These are phyloP conservation scores for Orestias chungarensis DNA, from an alignment of 2,797 vertebrate species.

Conservation along the genomic window DNA sequence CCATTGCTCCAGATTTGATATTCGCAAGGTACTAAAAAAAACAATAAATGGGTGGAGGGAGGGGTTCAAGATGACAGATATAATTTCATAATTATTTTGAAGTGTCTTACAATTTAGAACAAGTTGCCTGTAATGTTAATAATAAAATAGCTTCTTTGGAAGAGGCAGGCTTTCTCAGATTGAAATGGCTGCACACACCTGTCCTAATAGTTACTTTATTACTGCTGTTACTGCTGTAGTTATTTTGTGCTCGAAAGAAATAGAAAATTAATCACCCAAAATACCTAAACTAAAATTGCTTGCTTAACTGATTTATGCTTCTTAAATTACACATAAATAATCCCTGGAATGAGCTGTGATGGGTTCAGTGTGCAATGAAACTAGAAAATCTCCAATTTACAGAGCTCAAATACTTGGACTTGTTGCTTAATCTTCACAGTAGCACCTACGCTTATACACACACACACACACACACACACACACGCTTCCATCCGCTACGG, in stretches of 20 bases:
- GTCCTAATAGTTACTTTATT: slow-evolving; percentile 40
- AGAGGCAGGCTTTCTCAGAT: slow-evolving; percentile 8
- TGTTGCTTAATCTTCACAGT: slow-evolving; percentile 65
- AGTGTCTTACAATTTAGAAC: slow-evolving; percentile 11
- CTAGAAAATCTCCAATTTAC: slow-evolving; percentile 63
- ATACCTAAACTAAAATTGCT: slow-evolving; percentile 21
- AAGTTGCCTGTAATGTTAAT: slow-evolving; percentile 14
- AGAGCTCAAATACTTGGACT: slow-evolving; percentile 48
- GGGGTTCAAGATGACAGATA: background rate
- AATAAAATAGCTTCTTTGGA: slow-evolving; percentile 6
- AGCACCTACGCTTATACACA: slow-evolving; percentile 54
- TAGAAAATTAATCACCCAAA: slow-evolving; percentile 45
- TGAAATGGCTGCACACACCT: slow-evolving; percentile 37
- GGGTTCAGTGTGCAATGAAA: slow-evolving; percentile 42
- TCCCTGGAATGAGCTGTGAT: slow-evolving; percentile 50
- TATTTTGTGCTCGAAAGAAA: slow-evolving; percentile 39
- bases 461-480: slow-evolving; percentile 17
- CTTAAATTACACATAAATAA: slow-evolving; percentile 34
- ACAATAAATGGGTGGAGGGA: slow-evolving; percentile 38
- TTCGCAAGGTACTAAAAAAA: slow-evolving; percentile 45
- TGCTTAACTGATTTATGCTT: slow-evolving; percentile 32
- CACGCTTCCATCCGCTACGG: slow-evolving; percentile 48
- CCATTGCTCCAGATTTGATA: slow-evolving; percentile 27
- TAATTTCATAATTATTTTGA: background rate
- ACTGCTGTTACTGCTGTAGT: slow-evolving; percentile 31